phyloP scores from a whole-genome alignment of 1,140 invertebrate species.

The Agraylea sexmaculata region DNA sequence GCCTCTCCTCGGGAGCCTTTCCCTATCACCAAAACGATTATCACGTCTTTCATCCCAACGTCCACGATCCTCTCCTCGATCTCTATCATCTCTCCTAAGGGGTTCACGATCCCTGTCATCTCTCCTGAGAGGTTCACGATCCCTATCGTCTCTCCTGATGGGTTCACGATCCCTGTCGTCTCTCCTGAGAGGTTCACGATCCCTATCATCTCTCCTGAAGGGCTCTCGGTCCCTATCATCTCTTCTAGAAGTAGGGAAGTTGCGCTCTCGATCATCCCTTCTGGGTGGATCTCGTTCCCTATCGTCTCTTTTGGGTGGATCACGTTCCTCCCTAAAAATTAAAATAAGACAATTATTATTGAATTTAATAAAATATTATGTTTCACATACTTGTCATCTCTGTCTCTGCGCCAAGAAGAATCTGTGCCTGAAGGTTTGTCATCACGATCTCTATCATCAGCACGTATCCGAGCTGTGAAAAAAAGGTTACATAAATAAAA shows the following conservation, averaged over 20 bases:
- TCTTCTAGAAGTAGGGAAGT: slow-evolving; percentile 8
- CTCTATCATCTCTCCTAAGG: not conserved
- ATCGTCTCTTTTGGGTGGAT: too few relatives aligned
- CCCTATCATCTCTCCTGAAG: slow-evolving; percentile 11
- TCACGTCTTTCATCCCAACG: not conserved
- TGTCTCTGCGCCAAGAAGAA: not conserved
- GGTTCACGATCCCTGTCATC: not conserved
- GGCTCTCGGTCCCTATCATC: slow-evolving; percentile 9
- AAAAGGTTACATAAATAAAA: not conserved
- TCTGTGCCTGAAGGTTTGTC: slow-evolving; percentile 2
- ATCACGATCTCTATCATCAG: slow-evolving; percentile 12
- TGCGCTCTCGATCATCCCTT: slow-evolving; percentile 7
- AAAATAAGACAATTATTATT: not conserved
- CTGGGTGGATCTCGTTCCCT: slow-evolving; percentile 3
- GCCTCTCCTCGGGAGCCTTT: not conserved
- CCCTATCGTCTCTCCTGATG: slow-evolving; percentile 9
- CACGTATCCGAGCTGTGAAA: slow-evolving; percentile 1
- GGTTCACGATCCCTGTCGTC: slow-evolving; percentile 7
- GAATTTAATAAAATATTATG: not conserved
- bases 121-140: not conserved
- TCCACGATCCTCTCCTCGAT: not conserved
- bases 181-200: slow-evolving; percentile 10
- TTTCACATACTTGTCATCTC: not conserved
- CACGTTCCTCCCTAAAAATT: slow-evolving; percentile 8
- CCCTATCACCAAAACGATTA: not conserved